Percentiles rank a stretch among this genome's conserved stretches.
Evolutionary conservation across 2,888 invertebrate genomes (phyloP).

Genomic region (Agonopterix subpropinquella): DNA sequence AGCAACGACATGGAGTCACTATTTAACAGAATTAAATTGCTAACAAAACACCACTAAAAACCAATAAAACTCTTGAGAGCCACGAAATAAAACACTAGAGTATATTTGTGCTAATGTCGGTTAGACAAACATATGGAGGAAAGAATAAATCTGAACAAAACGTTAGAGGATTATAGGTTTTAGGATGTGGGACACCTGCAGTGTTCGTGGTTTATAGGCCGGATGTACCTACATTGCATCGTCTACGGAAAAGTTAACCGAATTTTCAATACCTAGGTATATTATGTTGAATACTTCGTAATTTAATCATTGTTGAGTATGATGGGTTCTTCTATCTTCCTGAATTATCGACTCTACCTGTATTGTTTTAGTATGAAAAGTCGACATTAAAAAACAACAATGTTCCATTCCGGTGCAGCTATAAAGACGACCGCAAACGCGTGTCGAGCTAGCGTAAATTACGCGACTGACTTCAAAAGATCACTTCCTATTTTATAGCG

Average conservation of each 20-base stretch:
- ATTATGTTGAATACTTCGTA: too few relatives aligned
- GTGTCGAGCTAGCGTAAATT: constrained; percentile 20
- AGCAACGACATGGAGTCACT: too few relatives aligned
- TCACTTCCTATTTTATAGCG: constrained; percentile 22
- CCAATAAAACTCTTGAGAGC: constrained; percentile 10
- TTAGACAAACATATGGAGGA: constrained; percentile 15
- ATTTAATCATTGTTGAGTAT: too few relatives aligned
- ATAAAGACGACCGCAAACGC: constrained; percentile 14
- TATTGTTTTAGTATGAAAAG: too few relatives aligned
- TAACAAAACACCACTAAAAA: constrained; percentile 13
- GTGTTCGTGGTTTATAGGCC: too few relatives aligned
- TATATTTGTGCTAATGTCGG: constrained; percentile 13
- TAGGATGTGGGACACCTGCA: constrained; percentile 15
- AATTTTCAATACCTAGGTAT: too few relatives aligned
- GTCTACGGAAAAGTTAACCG: too few relatives aligned
- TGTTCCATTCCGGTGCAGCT: constrained; percentile 7
- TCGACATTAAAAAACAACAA: constrained; percentile 8
- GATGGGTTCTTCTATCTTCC: too few relatives aligned
- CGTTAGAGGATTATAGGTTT: constrained; percentile 7
- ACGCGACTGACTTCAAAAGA: constrained; percentile 27
- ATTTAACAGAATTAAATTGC: constrained; percentile 4
- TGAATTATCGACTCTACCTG: too few relatives aligned
- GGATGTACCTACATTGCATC: too few relatives aligned
- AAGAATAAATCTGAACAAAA: constrained; percentile 14
- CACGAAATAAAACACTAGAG: constrained; percentile 13